These are phyloP conservation scores for Piprites chloris DNA, from an alignment of 2,113 vertebrate species.

Conservation along the genomic window DNA sequence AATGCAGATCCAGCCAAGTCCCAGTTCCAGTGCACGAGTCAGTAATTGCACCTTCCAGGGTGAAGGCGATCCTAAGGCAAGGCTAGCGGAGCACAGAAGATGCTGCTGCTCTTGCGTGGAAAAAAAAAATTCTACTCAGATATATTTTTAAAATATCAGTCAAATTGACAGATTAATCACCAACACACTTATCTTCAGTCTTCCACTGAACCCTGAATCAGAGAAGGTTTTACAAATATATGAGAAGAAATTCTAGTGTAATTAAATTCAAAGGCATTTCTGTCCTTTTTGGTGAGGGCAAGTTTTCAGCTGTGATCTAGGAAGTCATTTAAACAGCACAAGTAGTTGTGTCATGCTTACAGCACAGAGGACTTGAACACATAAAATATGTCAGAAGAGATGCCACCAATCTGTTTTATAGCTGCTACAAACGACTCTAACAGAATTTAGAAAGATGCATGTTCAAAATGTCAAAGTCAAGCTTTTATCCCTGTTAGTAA, in stretches of 20 bases:
- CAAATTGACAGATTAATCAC: not conserved
- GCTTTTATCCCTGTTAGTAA: conserved; percentile 13
- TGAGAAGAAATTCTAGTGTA: not conserved
- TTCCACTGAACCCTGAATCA: not conserved
- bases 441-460: not conserved
- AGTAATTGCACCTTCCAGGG: not conserved
- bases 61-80: not conserved
- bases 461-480: conserved; percentile 32
- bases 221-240: not conserved
- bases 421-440: not conserved
- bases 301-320: not conserved
- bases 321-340: not conserved
- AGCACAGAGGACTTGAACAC: not conserved
- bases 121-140: not conserved
- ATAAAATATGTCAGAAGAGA: not conserved
- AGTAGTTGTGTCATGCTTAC: not conserved
- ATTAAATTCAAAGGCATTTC: not conserved
- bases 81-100: not conserved
- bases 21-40: not conserved
- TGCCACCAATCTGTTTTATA: conserved; percentile 24
- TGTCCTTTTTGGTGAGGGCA: not conserved
- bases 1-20: not conserved
- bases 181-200: not conserved
- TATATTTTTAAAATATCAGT: not conserved
- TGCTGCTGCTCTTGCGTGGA: not conserved